Evolutionary conservation across 2,888 invertebrate species (phyloP).

Genomic region (Stenolophus ochropezus): DNA sequence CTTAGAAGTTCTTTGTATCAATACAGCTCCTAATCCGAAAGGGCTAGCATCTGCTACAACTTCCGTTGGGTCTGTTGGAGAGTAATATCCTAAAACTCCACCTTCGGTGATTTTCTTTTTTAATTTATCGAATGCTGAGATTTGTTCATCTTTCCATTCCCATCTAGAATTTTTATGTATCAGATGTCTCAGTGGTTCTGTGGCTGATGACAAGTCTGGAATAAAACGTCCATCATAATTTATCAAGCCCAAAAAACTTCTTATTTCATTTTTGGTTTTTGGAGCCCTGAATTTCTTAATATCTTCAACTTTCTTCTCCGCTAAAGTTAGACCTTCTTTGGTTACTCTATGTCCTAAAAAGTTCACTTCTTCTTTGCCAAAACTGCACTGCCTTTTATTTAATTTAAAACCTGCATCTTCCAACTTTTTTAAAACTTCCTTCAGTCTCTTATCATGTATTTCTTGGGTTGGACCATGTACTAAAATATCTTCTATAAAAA

Average conservation of each 20-base stretch:
- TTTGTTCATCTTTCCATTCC: constrained; percentile 17
- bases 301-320: constrained; percentile 56
- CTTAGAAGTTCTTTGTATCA: constrained; percentile 64
- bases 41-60: constrained; percentile 69
- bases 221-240: constrained; percentile 65
- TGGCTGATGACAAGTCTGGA: constrained; percentile 58
- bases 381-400: background rate
- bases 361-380: background rate
- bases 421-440: background rate
- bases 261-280: constrained; percentile 63
- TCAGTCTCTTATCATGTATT: background rate
- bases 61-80: constrained; percentile 63
- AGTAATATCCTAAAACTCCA: background rate
- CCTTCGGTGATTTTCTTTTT: background rate
- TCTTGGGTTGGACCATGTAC: background rate
- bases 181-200: constrained; percentile 50
- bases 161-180: constrained; percentile 43
- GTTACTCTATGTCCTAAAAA: background rate
- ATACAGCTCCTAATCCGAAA: constrained; percentile 66
- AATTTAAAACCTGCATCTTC: background rate
- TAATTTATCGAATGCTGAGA: background rate
- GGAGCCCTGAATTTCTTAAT: constrained; percentile 64
- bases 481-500: background rate
- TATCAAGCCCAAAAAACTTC: constrained; percentile 65
- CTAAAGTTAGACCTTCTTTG: background rate